phyloP scores from a whole-genome alignment of 2,113 vertebrate species.

The Cygnus buccinator region DNA sequence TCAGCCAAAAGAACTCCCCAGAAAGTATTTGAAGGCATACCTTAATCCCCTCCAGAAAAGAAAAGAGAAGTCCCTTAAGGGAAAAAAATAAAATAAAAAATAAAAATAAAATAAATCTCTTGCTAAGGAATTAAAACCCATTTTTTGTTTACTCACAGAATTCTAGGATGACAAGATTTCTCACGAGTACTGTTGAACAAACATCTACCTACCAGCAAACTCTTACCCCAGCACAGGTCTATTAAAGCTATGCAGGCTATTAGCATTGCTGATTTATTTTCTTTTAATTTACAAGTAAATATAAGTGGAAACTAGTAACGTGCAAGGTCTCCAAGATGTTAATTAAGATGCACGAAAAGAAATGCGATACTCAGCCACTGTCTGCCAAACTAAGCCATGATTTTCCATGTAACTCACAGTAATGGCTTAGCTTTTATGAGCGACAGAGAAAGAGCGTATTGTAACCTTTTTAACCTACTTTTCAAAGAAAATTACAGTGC shows the following conservation, averaged over 20 bases:
- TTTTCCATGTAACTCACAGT: neutral
- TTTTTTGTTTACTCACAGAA: neutral
- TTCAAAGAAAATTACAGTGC: constrained; percentile 9
- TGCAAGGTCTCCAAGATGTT: neutral
- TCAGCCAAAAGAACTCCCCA: neutral
- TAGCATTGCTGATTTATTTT: neutral
- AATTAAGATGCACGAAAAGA: neutral
- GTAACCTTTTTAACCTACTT: constrained; percentile 34
- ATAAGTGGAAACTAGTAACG: neutral
- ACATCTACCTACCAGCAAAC: neutral
- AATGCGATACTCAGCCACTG: neutral
- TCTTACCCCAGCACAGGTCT: neutral
- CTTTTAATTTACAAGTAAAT: neutral
- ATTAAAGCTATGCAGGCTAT: neutral
- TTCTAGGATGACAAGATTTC: neutral
- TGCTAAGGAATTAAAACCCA: neutral
- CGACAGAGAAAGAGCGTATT: neutral
- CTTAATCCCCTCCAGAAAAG: too few species aligned
- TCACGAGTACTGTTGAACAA: neutral
- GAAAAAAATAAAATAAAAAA: neutral
- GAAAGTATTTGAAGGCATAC: neutral
- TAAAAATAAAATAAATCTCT: neutral
- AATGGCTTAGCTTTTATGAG: neutral
- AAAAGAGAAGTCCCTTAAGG: neutral
- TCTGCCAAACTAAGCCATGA: neutral